Conservation (phyloP, 1,140 invertebrate species). For the Wasmannia auropunctata region DNA sequence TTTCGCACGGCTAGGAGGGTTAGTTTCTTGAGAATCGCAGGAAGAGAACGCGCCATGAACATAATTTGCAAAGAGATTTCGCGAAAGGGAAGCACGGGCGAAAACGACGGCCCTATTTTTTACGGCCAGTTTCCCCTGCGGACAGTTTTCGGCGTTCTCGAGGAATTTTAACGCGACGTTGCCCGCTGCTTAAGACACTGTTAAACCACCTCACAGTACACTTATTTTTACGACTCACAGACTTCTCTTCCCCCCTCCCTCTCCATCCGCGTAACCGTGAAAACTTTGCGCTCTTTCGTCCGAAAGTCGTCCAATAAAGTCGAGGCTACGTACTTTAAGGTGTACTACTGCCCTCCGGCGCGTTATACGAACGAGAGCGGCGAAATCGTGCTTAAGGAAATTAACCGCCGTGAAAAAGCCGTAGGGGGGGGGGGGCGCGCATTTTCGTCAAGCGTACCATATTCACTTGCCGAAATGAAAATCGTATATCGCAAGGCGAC, state of each 20-base stretch:
- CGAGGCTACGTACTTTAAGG: slow-evolving; percentile 39
- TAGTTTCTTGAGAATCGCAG: neutral
- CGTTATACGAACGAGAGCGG: neutral
- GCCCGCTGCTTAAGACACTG: slow-evolving; percentile 63
- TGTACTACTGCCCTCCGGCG: slow-evolving; percentile 6
- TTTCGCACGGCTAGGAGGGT: neutral
- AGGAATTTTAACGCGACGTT: slow-evolving; percentile 57
- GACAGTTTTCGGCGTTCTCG: slow-evolving; percentile 10
- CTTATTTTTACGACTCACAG: slow-evolving; percentile 66
- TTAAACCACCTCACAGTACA: slow-evolving; percentile 65
- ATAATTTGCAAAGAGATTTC: slow-evolving; percentile 20
- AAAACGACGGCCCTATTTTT: slow-evolving; percentile 13
- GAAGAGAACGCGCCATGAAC: neutral
- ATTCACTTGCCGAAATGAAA: slow-evolving; percentile 38
- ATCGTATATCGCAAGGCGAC: slow-evolving; percentile 35
- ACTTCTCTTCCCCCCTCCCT: slow-evolving; percentile 9
- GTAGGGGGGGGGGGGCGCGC: too few species aligned
- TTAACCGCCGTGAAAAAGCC: slow-evolving; percentile 46
- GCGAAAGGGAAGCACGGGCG: neutral
- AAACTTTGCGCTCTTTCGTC: slow-evolving; percentile 59
- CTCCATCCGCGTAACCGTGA: slow-evolving; percentile 57
- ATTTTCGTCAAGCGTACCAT: slow-evolving; percentile 29
- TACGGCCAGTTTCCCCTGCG: slow-evolving; percentile 3
- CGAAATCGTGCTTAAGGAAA: slow-evolving; percentile 60
- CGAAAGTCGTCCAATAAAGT: slow-evolving; percentile 66